Evolutionary conservation across 2,888 invertebrate species (phyloP).

Genomic region (Thumatha senex): DNA sequence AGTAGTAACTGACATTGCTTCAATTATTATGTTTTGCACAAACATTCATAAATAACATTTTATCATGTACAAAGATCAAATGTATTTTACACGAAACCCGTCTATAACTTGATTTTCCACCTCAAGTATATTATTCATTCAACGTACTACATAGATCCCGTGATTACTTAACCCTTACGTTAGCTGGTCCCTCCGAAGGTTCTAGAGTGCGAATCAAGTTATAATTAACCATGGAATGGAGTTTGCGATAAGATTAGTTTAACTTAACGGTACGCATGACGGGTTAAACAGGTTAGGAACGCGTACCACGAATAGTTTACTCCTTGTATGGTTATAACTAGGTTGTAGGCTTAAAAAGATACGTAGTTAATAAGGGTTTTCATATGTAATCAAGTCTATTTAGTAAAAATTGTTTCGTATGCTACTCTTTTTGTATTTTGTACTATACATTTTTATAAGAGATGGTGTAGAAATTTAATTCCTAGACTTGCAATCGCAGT

Average conservation of each 20-base stretch:
- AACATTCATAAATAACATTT: background rate
- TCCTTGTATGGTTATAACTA: background rate
- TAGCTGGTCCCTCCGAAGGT: conserved; percentile 4
- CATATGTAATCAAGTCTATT: too few relatives aligned
- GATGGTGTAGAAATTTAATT: too few relatives aligned
- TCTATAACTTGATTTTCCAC: background rate
- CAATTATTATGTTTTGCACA: too few relatives aligned
- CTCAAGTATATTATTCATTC: too few relatives aligned
- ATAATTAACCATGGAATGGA: conserved; percentile 22
- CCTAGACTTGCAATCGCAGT: too few relatives aligned
- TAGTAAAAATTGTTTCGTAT: too few relatives aligned
- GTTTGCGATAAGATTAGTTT: conserved; percentile 19
- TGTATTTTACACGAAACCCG: background rate
- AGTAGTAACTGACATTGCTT: too few relatives aligned
- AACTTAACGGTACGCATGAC: conserved; percentile 19
- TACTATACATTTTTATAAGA: too few relatives aligned
- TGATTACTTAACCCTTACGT: background rate
- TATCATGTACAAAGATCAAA: background rate
- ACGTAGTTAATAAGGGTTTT: too few relatives aligned
- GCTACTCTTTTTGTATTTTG: too few relatives aligned
- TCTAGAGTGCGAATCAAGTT: conserved; percentile 16
- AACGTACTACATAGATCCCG: background rate
- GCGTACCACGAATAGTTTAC: conserved; percentile 5
- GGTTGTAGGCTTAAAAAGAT: background rate
- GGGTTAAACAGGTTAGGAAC: conserved; percentile 19